Percentiles rank a stretch among this genome's conserved stretches.
phyloP scores from a whole-genome alignment of 2,113 vertebrate species.

The Festucalex cinctus region DNA sequence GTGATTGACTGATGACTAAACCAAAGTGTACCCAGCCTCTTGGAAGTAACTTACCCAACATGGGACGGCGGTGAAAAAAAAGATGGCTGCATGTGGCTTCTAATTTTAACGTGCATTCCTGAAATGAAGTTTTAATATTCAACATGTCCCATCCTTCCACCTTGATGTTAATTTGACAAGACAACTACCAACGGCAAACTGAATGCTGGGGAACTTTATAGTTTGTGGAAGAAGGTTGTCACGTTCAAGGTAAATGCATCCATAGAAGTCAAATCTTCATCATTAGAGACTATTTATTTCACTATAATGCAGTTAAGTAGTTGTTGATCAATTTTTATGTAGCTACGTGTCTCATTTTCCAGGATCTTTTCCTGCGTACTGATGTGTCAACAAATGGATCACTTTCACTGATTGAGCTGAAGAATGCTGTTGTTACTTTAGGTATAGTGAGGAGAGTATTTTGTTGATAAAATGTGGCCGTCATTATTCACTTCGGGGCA shows the following conservation, averaged over 20 bases:
- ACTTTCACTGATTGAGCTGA: slow-evolving; percentile 60
- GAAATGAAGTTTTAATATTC: too few relatives aligned
- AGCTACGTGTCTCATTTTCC: neutral
- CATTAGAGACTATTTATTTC: neutral
- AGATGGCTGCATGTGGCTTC: too few relatives aligned
- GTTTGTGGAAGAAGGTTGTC: slow-evolving; percentile 55
- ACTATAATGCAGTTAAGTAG: neutral
- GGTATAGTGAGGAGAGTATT: slow-evolving; percentile 30
- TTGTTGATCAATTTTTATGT: neutral
- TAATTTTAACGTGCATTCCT: too few relatives aligned
- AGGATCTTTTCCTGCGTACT: slow-evolving; percentile 63
- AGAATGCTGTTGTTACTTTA: slow-evolving; percentile 50
- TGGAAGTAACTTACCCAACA: too few relatives aligned
- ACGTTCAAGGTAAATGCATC: slow-evolving; percentile 57
- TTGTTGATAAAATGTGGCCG: neutral
- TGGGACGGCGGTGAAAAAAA: too few relatives aligned
- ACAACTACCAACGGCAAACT: slow-evolving; percentile 66
- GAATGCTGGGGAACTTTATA: slow-evolving; percentile 54
- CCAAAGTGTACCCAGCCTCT: too few relatives aligned
- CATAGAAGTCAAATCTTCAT: too few relatives aligned
- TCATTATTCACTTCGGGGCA: neutral
- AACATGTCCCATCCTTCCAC: neutral
- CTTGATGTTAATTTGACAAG: slow-evolving; percentile 52
- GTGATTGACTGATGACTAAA: too few relatives aligned
- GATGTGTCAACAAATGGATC: slow-evolving; percentile 60